Percentiles rank a stretch among this genome's conserved stretches.
These are phyloP conservation scores for Danionella dracula DNA, from an alignment of 2,797 vertebrate species.

Conservation along the genomic window DNA sequence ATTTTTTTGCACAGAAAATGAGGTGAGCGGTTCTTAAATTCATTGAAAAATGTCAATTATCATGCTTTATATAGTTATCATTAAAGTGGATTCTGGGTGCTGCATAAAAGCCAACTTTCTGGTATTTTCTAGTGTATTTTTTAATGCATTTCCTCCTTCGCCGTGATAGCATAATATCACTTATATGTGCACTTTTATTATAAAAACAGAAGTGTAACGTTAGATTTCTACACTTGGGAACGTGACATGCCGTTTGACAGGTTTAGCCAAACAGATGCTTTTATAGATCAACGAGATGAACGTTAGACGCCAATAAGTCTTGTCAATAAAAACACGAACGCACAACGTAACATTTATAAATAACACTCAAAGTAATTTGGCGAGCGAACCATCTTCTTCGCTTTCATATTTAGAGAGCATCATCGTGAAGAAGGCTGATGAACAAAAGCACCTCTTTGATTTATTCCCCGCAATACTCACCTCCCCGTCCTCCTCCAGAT, in stretches of 20 bases:
- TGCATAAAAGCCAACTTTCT: too few species aligned
- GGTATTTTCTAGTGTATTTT: too few species aligned
- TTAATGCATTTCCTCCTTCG: too few species aligned
- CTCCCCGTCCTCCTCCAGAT: conserved; percentile 74
- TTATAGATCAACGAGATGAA: not conserved
- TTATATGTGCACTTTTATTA: too few species aligned
- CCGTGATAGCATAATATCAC: too few species aligned
- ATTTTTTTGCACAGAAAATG: too few species aligned
- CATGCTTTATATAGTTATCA: too few species aligned
- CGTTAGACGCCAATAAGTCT: not conserved
- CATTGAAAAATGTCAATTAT: too few species aligned
- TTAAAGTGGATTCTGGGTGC: too few species aligned
- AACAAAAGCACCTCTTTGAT: not conserved
- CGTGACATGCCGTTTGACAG: conserved; percentile 20
- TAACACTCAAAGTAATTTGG: not conserved
- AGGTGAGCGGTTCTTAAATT: too few species aligned
- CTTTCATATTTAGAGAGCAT: not conserved
- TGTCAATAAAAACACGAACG: not conserved
- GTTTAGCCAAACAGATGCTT: not conserved
- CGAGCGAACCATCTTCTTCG: not conserved
- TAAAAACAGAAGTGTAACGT: too few species aligned
- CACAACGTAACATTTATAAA: too few species aligned
- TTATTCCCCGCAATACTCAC: conserved; percentile 43
- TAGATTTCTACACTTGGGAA: not conserved
- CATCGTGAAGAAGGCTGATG: not conserved